These are phyloP conservation scores for Siniperca undulata DNA, from an alignment of 2,797 vertebrate species.

Conservation along the genomic window DNA sequence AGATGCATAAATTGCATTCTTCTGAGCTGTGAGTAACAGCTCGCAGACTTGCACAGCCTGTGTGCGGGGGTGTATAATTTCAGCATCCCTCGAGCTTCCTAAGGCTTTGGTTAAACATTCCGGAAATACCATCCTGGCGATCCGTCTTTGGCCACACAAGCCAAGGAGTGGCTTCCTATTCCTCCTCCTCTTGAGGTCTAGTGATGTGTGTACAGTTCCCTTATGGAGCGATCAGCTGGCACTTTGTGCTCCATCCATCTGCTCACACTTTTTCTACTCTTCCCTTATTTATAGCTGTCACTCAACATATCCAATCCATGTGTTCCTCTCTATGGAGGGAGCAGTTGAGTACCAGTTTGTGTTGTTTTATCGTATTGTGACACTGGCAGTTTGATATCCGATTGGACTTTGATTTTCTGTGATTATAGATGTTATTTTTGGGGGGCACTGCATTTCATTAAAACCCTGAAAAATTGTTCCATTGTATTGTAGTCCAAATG, in stretches of 20 bases:
- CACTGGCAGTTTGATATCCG: not conserved
- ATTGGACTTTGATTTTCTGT: not conserved
- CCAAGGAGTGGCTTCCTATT: constrained; percentile 65
- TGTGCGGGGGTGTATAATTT: constrained; percentile 68
- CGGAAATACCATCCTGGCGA: constrained; percentile 75
- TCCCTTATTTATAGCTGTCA: constrained; percentile 47
- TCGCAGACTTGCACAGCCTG: constrained; percentile 63
- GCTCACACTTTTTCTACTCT: constrained; percentile 29
- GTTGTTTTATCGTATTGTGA: not conserved
- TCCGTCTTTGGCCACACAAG: constrained; percentile 60
- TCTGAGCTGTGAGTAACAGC: constrained; percentile 66
- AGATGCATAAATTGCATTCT: constrained; percentile 78
- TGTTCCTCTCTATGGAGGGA: constrained; percentile 7
- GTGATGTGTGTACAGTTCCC: constrained; percentile 37
- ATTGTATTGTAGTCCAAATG: not conserved
- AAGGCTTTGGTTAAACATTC: constrained; percentile 79
- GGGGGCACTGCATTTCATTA: not conserved
- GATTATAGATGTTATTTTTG: not conserved
- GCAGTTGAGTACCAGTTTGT: constrained; percentile 5
- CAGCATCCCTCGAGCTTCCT: constrained; percentile 67
- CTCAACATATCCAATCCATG: constrained; percentile 27
- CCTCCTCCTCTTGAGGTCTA: constrained; percentile 49
- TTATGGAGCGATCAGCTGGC: constrained; percentile 54
- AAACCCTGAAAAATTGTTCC: not conserved
- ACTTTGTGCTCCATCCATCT: constrained; percentile 42